phyloP scores from a whole-genome alignment of 2,888 invertebrate species.

The Drosophila maculinotata region DNA sequence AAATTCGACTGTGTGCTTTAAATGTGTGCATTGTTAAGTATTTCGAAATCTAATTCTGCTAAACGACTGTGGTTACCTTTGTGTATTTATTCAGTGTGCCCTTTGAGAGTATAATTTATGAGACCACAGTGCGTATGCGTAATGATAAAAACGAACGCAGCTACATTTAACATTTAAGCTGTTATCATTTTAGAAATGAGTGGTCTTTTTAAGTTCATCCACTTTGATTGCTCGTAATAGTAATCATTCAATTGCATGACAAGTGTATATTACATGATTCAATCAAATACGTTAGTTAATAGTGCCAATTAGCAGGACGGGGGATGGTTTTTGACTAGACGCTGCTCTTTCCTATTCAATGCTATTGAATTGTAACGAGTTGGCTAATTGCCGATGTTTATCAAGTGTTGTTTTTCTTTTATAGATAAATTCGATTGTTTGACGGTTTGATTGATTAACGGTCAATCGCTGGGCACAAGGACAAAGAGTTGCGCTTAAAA shows the following conservation, averaged over 20 bases:
- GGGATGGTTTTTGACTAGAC: background rate
- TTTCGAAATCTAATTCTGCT: background rate
- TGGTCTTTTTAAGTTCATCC: slow-evolving; percentile 6
- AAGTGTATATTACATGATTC: slow-evolving; percentile 63
- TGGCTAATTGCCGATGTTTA: slow-evolving; percentile 65
- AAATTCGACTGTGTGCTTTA: background rate
- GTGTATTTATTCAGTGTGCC: slow-evolving; percentile 5
- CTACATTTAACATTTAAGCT: slow-evolving; percentile 1
- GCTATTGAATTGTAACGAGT: slow-evolving; percentile 46
- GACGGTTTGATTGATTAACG: slow-evolving; percentile 55
- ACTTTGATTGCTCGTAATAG: slow-evolving; percentile 38
- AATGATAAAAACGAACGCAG: slow-evolving; percentile 3
- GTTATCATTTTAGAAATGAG: background rate
- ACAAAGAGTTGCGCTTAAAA: slow-evolving; percentile 63
- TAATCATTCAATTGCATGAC: slow-evolving; percentile 74
- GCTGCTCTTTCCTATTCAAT: slow-evolving; percentile 22
- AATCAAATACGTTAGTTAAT: slow-evolving; percentile 41
- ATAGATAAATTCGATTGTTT: slow-evolving; percentile 41
- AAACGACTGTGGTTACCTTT: slow-evolving; percentile 3
- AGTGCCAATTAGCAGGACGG: background rate
- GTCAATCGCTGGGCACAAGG: slow-evolving; percentile 29
- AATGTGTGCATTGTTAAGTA: slow-evolving; percentile 1
- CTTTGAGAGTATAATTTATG: slow-evolving; percentile 18
- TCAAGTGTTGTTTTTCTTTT: slow-evolving; percentile 14
- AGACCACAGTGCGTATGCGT: slow-evolving; percentile 26